Conservation (phyloP, 2,888 invertebrate genomes). For the Cryptocephalus moraei region DNA sequence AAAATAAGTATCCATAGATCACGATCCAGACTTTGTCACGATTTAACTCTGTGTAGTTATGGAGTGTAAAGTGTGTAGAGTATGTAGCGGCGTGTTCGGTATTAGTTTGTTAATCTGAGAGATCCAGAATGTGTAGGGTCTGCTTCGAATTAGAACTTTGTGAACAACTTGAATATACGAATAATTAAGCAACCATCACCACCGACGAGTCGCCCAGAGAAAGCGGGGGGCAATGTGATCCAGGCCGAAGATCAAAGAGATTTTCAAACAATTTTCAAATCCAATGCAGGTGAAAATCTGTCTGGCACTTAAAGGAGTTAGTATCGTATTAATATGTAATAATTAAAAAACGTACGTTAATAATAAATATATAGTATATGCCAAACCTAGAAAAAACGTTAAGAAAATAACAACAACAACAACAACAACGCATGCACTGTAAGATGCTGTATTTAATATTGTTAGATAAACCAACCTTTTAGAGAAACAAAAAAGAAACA, state of each 20-base stretch:
- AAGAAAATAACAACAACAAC: slow-evolving; percentile 13
- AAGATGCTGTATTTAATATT: slow-evolving; percentile 26
- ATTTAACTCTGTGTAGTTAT: too few species aligned
- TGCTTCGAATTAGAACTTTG: too few species aligned
- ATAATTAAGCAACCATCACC: too few species aligned
- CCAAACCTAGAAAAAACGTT: slow-evolving; percentile 5
- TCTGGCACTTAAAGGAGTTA: not conserved
- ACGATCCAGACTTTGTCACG: too few species aligned
- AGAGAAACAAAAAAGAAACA: slow-evolving; percentile 10
- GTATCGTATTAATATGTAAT: not conserved
- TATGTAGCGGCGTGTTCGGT: too few species aligned
- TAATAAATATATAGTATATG: not conserved
- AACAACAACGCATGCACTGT: slow-evolving; percentile 11
- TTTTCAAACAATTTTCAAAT: not conserved
- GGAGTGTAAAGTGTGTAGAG: too few species aligned
- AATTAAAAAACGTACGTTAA: not conserved
- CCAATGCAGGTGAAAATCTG: slow-evolving; percentile 1
- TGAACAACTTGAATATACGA: too few species aligned
- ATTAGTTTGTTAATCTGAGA: too few species aligned
- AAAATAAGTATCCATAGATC: too few species aligned
- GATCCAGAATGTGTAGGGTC: too few species aligned
- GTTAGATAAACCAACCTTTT: slow-evolving; percentile 14
- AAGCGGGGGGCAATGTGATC: slow-evolving; percentile 25
- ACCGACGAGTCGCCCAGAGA: too few species aligned
- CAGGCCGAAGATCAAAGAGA: slow-evolving; percentile 24